These are phyloP conservation scores for Odontomachus brunneus DNA, from an alignment of 1,140 invertebrate genomes.

Conservation along the genomic window DNA sequence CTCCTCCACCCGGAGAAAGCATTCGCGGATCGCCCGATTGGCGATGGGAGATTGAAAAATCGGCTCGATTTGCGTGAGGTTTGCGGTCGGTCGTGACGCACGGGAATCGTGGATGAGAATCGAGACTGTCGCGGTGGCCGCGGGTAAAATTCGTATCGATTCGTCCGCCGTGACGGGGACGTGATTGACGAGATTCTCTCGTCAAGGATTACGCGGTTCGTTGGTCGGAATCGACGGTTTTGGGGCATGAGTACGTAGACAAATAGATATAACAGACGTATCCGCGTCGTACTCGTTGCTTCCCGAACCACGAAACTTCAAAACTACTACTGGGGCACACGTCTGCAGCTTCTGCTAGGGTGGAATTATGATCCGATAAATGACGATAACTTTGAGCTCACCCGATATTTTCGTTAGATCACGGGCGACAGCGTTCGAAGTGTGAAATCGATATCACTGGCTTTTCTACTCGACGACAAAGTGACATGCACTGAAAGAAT, in stretches of 20 bases:
- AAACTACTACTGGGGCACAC: conserved; percentile 72
- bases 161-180: conserved; percentile 59
- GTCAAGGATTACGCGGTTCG: conserved; percentile 74
- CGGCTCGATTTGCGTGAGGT: conserved; percentile 64
- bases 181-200: conserved; percentile 75
- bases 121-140: conserved; percentile 50
- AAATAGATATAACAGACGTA: conserved; percentile 57
- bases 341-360: conserved; percentile 69
- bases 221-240: conserved; percentile 72
- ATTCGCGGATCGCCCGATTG: conserved; percentile 15
- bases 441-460: background rate
- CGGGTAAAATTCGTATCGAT: conserved; percentile 72
- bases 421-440: background rate
- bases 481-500: too few relatives aligned
- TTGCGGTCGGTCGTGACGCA: conserved; percentile 52
- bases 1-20: conserved; percentile 21
- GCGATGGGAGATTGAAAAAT: conserved; percentile 54
- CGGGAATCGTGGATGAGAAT: conserved; percentile 65
- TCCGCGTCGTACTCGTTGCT: background rate
- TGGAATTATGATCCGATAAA: conserved; percentile 67
- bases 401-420: conserved; percentile 39
- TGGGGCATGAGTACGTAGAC: conserved; percentile 69
- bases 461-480: background rate
- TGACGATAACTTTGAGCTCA: conserved; percentile 9
- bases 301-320: conserved; percentile 72